Percentiles rank a stretch among this genome's conserved stretches.
Evolutionary conservation across 1,140 invertebrate genomes (phyloP).

Genomic region (Cardiocondyla obscurior): DNA sequence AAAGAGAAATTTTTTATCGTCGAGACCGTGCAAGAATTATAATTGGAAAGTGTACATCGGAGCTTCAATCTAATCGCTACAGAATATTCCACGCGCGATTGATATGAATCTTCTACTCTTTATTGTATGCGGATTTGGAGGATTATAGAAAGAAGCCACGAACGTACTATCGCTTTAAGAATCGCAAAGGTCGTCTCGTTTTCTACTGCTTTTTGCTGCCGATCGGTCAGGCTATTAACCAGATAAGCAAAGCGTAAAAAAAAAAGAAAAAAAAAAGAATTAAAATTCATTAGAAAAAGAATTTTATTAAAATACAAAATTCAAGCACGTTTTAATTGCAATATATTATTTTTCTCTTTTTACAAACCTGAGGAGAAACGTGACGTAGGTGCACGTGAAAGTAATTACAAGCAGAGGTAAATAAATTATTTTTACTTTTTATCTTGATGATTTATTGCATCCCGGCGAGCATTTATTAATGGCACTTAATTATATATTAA

Average conservation of each 20-base stretch:
- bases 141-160: not conserved
- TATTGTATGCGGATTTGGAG: not conserved
- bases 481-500: constrained; percentile 3
- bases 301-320: not conserved
- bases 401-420: not conserved
- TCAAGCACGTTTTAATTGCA: not conserved
- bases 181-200: not conserved
- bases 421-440: not conserved
- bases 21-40: not conserved
- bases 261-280: too few species aligned
- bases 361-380: not conserved
- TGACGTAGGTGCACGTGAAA: not conserved
- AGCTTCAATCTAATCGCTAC: not conserved
- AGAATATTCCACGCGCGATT: constrained; percentile 23
- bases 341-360: too few species aligned
- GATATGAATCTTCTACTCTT: constrained; percentile 15
- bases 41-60: not conserved
- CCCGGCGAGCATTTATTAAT: not conserved
- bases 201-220: not conserved
- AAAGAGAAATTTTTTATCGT: not conserved
- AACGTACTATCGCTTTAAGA: not conserved
- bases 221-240: not conserved
- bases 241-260: not conserved
- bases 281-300: too few species aligned
- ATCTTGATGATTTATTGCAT: not conserved